phyloP scores from a whole-genome alignment of 1,140 invertebrate species.

The Aleiodes sp. region DNA sequence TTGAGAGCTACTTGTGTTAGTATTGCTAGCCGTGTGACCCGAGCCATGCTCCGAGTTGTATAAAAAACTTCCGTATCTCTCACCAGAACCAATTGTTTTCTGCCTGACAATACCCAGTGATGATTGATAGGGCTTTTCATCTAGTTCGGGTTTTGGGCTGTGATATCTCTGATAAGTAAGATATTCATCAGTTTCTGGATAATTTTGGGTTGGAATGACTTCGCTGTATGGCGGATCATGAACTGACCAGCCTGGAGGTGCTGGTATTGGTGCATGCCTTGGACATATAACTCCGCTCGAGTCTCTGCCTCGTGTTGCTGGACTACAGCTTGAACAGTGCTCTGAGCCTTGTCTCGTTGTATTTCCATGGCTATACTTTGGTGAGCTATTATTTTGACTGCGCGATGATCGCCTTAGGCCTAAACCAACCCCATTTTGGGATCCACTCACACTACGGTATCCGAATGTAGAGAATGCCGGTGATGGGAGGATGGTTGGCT shows the following conservation, averaged over 20 bases:
- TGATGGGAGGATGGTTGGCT: constrained; percentile 32
- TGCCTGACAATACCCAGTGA: constrained; percentile 54
- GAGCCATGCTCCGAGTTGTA: constrained; percentile 45
- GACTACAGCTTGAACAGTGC: constrained; percentile 51
- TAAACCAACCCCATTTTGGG: constrained; percentile 45
- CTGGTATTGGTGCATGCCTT: constrained; percentile 55
- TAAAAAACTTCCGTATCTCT: constrained; percentile 54
- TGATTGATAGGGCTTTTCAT: constrained; percentile 23
- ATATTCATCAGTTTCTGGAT: constrained; percentile 44
- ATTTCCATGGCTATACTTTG: constrained; percentile 29
- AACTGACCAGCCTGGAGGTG: constrained; percentile 57
- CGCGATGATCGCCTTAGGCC: constrained; percentile 12
- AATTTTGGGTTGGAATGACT: constrained; percentile 33
- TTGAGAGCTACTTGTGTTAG: constrained; percentile 39
- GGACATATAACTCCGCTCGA: constrained; percentile 45
- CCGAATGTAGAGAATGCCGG: constrained; percentile 57
- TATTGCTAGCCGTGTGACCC: constrained; percentile 45
- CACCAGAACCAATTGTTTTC: constrained; percentile 70
- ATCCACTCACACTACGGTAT: constrained; percentile 43
- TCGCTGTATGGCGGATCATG: constrained; percentile 48
- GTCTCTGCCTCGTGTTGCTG: constrained; percentile 43
- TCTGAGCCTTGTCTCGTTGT: constrained; percentile 37
- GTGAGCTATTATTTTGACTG: constrained; percentile 37
- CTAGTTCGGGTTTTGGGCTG: constrained; percentile 48
- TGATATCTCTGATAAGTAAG: constrained; percentile 52